Base-by-base conservation (phyloP, 2,888 invertebrate genomes). In the Parthenolecanium corni region DNA sequence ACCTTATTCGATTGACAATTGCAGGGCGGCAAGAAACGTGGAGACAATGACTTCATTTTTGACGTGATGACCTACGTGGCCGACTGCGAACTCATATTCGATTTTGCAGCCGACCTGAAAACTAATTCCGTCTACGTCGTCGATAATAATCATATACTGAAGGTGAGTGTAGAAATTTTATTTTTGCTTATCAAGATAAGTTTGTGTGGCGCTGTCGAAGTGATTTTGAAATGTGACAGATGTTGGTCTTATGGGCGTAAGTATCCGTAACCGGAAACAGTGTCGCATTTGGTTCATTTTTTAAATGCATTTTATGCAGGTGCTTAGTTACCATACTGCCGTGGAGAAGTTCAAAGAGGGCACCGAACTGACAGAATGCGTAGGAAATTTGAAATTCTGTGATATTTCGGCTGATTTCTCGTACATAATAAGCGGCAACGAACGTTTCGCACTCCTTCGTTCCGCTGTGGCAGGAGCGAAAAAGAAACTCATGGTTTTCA, bases 361-460 rank as follows among this genome's bases (percentile, higher is more conserved):
- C 14, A 20, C 21, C 23, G 56, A 52, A 11, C n/a, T 12, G 14
- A 11, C 46, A 5, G 25, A 46, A 18, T 36, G 12, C 25, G 25
- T 21, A 1, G 18, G 1, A 3, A 9, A 24, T 24, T 24, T 25
- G n/a, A 56, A 56, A 47, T 58, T 44, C 36, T 46, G 20, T 6
- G 58, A 58, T 31, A 25, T 58, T 58, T 49, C 58, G 1, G 31
- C 47, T 36, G 11, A 18, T 21, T 58, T 47, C 9, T 16, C 31
- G 1, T 47, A 24, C 18, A 47, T 58, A 23, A 36, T n/a, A 20
- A 42, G 31, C 3, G 58, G 58, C 6, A 58, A 58, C 36, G 47
- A 58, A 6, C 24, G 23, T 9, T 6, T 20, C n/a, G 21, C 18
- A 2, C 3, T 53, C 9, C 2, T 49, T 23, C 20, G 49, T 21